Evolutionary conservation across 2,888 invertebrate species (phyloP), one percentile per base, ranked within the genome.

Genomic region (Agonopterix alstromeriana): DNA sequence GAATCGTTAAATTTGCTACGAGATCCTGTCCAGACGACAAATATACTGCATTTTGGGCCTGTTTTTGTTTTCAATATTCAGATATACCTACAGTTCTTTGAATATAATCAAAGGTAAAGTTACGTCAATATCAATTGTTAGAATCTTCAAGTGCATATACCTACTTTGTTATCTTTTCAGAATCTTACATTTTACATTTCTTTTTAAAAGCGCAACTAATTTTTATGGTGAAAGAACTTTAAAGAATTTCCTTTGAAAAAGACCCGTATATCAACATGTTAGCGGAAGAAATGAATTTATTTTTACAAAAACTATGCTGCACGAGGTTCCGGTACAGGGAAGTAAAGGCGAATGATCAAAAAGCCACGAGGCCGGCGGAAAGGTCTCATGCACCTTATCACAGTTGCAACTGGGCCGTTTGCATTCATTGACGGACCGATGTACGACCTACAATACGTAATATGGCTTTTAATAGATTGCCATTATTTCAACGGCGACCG

Each of bases 241-340:
- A n/a, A 35, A 47, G 36, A 43, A 10, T 38, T 12, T 43, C 44
- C 45, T 40, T 45, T 35, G 45, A 36, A 48, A 48, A 41, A 36
- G 17, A 38, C 38, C 43, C 43, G 27, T 57, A 51, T 54, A 57
- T 54, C 51, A 27, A 52, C 55, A 53, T 54, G 58, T 53, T 38
- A 69, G 51, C 69, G 74, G 74, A 75, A 75, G 72, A 63, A 65
- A 74, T 74, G 73, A 75, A 75, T 75, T 67, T 67, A 59, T 60
- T 64, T 63, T 52, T 53, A 58, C 66, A 70, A 72, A 73, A 75
- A 74, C 53, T 62, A 60, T 54, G 56, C 45, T 45, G 58, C 49
- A 52, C 54, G 56, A 60, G 59, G 58, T 68, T 61, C 54, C 61
- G 58, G 48, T 54, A 51, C 52, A 55, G 54, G 53, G 56, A 53